Evolutionary conservation across 2,797 vertebrate species (phyloP), one percentile per base, ranked within the genome.

Genomic region (Acanthurus leucopareius): DNA sequence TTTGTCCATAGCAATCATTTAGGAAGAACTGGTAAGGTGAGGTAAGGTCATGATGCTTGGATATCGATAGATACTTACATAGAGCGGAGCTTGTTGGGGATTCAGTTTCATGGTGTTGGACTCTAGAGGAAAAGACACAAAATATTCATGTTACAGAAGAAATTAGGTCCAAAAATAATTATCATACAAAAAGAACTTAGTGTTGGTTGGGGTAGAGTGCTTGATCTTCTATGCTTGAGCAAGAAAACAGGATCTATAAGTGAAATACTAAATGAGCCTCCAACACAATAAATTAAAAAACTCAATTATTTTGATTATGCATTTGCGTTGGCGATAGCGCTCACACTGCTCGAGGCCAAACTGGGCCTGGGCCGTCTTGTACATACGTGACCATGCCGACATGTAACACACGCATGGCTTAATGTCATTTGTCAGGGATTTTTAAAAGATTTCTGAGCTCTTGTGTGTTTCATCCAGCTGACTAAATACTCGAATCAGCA

Each of bases 91-190:
- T 95, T 97, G 96, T 70, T 95, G 95, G 92, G 97, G 97, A 95
- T 96, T 97, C 92, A 98, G 96, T 96, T 97, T 98, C 97, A 98
- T 98, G 96, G 95, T 94, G 94, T 93, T 92, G 92, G 95, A 94
- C 85, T 92, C 96, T 97, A 91, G 3, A 63, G 61, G 85, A 79
- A 86, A 59, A 84, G 20, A 79, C 13, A 73, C 35, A 69, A 44
- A 80, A 58, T 22, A 58, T 53, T 49, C 10, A 62, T 8, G 38
- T 8, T 28, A 17, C 28, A 14, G 2, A 17, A 58, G n/a, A 32
- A n/a, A 52, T 38, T 7, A 28, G n/a, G 5, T 35, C 13, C 17
- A 49, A n/a, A 17, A 22, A 20, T 25, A n/a, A 38, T 59, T 7
- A 7, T 22, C 38, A 25, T 20, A 47, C 1, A 47, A 47, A 10